Conservation (phyloP, 2,888 invertebrate genomes). For the Xestoiulus laeticollis region DNA sequence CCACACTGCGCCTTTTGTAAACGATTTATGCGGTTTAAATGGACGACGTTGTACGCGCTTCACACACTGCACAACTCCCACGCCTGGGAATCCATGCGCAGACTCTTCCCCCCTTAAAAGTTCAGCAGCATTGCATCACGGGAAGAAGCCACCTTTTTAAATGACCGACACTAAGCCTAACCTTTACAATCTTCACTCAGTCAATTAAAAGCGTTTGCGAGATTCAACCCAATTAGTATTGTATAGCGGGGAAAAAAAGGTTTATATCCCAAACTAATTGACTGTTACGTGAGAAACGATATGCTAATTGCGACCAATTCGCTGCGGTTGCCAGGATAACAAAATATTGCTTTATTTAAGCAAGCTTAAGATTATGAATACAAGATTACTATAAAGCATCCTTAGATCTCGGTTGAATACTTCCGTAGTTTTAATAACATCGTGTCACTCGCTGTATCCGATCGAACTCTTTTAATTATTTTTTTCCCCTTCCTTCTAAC, state of each 20-base stretch:
- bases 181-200: neutral
- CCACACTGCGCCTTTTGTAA: neutral
- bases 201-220: neutral
- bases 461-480: conserved; percentile 20
- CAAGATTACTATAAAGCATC: too few relatives aligned
- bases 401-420: too few relatives aligned
- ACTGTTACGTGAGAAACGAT: neutral
- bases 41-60: neutral
- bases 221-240: neutral
- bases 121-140: neutral
- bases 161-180: neutral
- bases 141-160: neutral
- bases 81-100: neutral
- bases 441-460: neutral
- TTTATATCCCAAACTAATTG: neutral
- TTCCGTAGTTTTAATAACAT: neutral
- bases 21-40: conserved; percentile 14
- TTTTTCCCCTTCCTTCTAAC: neutral
- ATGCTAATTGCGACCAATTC: neutral
- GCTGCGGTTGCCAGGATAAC: neutral
- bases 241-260: neutral
- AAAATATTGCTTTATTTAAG: neutral
- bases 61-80: neutral
- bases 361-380: neutral
- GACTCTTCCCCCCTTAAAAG: conserved; percentile 7